A percentile compares a stretch with the other conserved stretches of the same genome.
Conservation (phyloP, 2,797 vertebrate species). For the Heterohyrax brucei region DNA sequence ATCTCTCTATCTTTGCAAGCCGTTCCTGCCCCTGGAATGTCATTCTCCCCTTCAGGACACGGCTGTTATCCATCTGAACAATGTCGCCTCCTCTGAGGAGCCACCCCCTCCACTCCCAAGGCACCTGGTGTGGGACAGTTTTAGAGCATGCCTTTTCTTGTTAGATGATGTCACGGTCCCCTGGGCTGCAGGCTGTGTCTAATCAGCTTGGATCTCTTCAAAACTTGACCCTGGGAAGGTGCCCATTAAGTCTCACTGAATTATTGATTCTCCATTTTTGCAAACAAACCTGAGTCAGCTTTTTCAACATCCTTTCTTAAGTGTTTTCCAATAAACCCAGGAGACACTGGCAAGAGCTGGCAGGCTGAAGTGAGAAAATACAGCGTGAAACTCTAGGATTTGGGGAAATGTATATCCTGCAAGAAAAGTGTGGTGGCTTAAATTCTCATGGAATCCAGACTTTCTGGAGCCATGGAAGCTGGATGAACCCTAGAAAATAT, state of each 20-base stretch:
- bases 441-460: not conserved
- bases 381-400: not conserved
- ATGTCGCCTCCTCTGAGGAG: not conserved
- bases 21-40: not conserved
- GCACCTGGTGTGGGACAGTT: not conserved
- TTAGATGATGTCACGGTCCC: not conserved
- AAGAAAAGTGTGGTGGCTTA: not conserved
- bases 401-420: not conserved
- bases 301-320: conserved; percentile 4
- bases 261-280: not conserved
- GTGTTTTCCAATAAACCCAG: not conserved
- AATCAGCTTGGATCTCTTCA: not conserved
- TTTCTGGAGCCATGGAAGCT: not conserved
- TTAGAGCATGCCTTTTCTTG: not conserved
- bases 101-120: not conserved
- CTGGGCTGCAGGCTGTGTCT: not conserved
- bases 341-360: not conserved
- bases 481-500: not conserved
- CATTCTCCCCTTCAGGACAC: not conserved
- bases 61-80: not conserved
- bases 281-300: not conserved
- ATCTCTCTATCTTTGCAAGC: not conserved
- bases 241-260: not conserved
- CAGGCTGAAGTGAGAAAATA: not conserved
- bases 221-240: not conserved